Conservation (phyloP, 2,797 vertebrate genomes). For the Mormyrus hasselquistii region DNA sequence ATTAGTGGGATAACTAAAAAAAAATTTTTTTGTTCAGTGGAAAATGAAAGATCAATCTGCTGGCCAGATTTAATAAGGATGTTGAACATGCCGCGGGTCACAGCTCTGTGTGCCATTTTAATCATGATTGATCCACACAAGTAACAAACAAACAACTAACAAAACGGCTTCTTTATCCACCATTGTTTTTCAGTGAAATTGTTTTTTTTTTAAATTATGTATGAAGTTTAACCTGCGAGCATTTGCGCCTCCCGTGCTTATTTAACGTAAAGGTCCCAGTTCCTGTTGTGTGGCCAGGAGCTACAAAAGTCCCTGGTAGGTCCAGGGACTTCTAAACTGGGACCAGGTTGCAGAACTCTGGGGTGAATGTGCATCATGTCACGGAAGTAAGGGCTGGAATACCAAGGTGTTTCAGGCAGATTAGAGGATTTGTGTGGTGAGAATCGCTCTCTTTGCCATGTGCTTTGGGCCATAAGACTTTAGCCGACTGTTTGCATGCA, state of each 20-base stretch:
- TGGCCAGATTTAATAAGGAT: neutral
- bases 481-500: neutral
- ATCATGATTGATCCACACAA: neutral
- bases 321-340: neutral
- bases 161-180: neutral
- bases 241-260: neutral
- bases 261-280: neutral
- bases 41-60: too few relatives aligned
- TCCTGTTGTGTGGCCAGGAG: neutral
- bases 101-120: neutral
- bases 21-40: too few relatives aligned
- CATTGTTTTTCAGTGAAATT: neutral
- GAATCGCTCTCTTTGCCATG: neutral
- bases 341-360: neutral
- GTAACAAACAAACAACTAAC: neutral
- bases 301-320: neutral
- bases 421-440: neutral
- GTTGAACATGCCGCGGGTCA: neutral
- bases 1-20: neutral
- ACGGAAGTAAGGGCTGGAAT: neutral
- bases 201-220: neutral
- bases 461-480: neutral
- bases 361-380: neutral
- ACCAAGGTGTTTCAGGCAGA: too few relatives aligned
- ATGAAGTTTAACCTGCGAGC: neutral